Base-by-base conservation (phyloP, 2,888 invertebrate species). In the Synanthedon andrenaeformis region DNA sequence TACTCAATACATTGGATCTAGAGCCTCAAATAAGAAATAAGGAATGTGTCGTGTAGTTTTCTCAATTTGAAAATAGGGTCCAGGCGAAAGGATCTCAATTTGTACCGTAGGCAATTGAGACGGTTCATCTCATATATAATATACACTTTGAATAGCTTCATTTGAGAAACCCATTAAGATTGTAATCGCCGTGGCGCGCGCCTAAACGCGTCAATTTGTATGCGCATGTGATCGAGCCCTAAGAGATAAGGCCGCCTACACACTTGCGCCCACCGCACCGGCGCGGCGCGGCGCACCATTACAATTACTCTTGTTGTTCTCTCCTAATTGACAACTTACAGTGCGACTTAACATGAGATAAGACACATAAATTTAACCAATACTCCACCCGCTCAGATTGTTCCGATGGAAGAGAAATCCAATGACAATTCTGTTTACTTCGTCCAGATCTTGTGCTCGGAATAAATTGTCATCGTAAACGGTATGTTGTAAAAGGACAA, bases 201-300 rank as follows among this genome's bases (percentile, higher is more conserved):
- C 64, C 65, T 56, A 79, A 82, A 80, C 81, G 70, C 69, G 67
- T 71, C 80, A 70, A 81, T 82, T 79, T 76, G 78, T 81, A 82
- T 81, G 74, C 69, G 70, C 72, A 74, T 74, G 76, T 74, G 81
- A 73, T 69, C 72, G 60, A 67, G 62, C 62, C 72, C 58, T 67
- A 66, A 69, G 65, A 72, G 76, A 76, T 74, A 76, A 70, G 66
- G 69, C 66, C 65, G 62, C 74, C 73, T 64, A 69, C 70, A 65
- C 74, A 61, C 65, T 53, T 55, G 28, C 55, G 52, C 62, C 60
- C 52, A 53, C 52, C 42, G 13, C 48, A 42, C 51, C 41, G 17
- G 12, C 8, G 35, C 35, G 3, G 3, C 17, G 11, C 41, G 17
- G 12, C 8, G 35, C 35, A 10, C 8, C 17, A 17, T 49, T 49